Base-by-base conservation (phyloP, 2,888 invertebrate species). In the Lydus trimaculatus region DNA sequence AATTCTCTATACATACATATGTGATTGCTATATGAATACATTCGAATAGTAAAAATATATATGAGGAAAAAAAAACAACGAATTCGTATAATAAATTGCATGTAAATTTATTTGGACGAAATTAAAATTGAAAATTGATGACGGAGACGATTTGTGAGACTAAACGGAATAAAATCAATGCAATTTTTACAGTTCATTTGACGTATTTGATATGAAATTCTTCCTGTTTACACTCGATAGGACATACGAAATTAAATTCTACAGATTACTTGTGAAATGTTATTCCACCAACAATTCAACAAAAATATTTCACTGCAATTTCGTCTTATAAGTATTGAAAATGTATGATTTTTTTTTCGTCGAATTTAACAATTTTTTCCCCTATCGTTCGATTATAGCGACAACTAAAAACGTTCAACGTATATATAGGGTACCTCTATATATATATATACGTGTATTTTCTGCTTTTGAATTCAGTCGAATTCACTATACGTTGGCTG, bases 101-200 rank as follows among this genome's bases (percentile, higher is more conserved):
- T 75, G 75, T 71, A 73, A 77, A 77, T 74, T 75, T 74, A 78
- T 79, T 76, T 72, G 71, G 67, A 43, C 63, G 58, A 73, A 77
- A 78, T 77, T 78, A 78, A 79, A 80, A 77, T 77, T 76, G 77
- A 78, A 72, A 81, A 80, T 75, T 73, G 78, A 80, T 80, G 81
- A 80, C 78, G 78, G 68, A n/a, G 77, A 48, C 76, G 73, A 79
- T 75, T n/a, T 76, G 77, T 74, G 72, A 73, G 72, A 66, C 75
- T 70, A 71, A 73, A 72, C 62, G 63, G 76, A 76, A 78, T 75
- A 71, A 67, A 77, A 76, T 77, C 78, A 76, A 76, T 81, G 81
- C 81, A 81, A 76, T 81, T 81, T 80, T 81, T 78, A 78, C 81
- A 74, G 78, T 79, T 80, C 80, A 82, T 81, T 82, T 79, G 73